Evolutionary conservation across 2,888 invertebrate genomes (phyloP), one percentile per base, ranked within the genome.

Genomic region (Lissocephala sabroskyi): DNA sequence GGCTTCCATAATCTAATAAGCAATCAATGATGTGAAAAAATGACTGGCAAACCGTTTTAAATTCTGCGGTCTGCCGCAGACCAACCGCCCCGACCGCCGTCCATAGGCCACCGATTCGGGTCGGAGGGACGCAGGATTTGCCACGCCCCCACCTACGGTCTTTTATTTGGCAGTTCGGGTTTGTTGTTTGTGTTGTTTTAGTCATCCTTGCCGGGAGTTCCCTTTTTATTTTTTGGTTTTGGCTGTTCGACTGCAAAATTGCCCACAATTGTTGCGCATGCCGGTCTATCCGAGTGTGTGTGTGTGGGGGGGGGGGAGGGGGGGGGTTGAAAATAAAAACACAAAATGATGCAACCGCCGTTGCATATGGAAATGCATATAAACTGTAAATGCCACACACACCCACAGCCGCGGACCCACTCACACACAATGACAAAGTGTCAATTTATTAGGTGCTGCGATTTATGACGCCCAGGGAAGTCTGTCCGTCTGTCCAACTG

Each of bases 11-110:
- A 78, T 71, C 71, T 79, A 75, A 79, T 79, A 75, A 66, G 79
- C 79, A 75, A 77, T 79, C 79, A 75, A 79, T 75, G 75, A 71
- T 75, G 78, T 75, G 78, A 71, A 71, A 71, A 71, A 71, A 71
- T 78, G 76, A 73, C 71, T 71, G 78, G 54, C 59, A 78, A 71
- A 78, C 76, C 59, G 49, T 64, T 75, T 78, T 78, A 71, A 78
- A 64, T 57, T 56, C 62, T 67, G 76, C 52, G 78, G 73, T 70
- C 70, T 70, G 76, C 68, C 68, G 37, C 74, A 59, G 54, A 55
- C 52, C 29, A 33, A 26, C 41, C 11, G 9, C 39, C 11, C 13
- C 17, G 10, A 26, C 14, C 13, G n/a, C 30, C 13, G 13, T 13
- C 2, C 13, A 32, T 11, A 32, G n/a, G n/a, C n/a, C n/a, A n/a